Evolutionary conservation across 2,888 invertebrate species (phyloP), one percentile per base, ranked within the genome.

Genomic region (Athrips mouffetella): DNA sequence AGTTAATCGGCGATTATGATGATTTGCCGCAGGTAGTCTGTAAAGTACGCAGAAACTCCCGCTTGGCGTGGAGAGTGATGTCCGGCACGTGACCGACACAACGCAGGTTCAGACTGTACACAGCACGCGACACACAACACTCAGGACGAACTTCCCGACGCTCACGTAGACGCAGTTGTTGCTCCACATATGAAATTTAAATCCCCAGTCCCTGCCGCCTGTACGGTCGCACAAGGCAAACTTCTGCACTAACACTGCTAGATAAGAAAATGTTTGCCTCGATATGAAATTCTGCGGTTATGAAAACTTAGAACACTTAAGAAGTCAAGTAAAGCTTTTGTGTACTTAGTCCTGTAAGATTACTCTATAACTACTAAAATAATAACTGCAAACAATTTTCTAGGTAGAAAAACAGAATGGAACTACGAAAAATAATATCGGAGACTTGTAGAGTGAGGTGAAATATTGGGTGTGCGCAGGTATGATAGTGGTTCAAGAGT

Each of bases 1-100:
- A 47, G 47, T 50, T 50, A 50, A 47, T 47, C 29, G 50, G 45
- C 39, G 47, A 50, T 50, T 50, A 50, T 44, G 47, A 31, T 47
- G 47, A 50, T 50, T 50, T 47, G 47, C 42, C 30, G 47, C 46
- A 20, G 27, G 50, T 35, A 41, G 47, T 42, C 47, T 45, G 41
- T 39, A 18, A 11, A 29, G 31, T 13, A 25, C 20, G 20, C 41
- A 18, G 31, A 8, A 40, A 25, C 23, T 18, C 44, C 20, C 44
- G 44, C 21, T n/a, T n/a, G n/a, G 44, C 44, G 5, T 18, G 1
- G n/a, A 21, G 41, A 41, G 27, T 27, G 41, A 41, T 45, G 25
- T 15, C 25, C 35, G 40, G 41, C 45, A 25, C 45, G 45, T 40
- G 39, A 18, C 45, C 23, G 35, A 40, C 48, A 25, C 35, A 30